Evolutionary conservation across 2,888 invertebrate species (phyloP).

Genomic region (Prenolepis imparis): DNA sequence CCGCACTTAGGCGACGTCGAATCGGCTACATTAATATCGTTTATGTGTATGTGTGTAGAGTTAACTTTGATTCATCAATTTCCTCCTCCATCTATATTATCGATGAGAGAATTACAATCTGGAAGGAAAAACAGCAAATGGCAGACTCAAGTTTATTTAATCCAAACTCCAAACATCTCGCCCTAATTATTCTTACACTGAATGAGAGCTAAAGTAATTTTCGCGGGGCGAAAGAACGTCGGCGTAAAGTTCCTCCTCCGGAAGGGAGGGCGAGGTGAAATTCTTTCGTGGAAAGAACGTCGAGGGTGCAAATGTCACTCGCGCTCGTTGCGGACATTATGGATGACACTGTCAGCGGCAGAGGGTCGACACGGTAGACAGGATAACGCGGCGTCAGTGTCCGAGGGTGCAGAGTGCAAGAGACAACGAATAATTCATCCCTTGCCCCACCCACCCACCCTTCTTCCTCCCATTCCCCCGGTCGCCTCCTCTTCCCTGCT

Average conservation of each 20-base stretch:
- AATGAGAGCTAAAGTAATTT: neutral
- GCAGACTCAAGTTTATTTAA: neutral
- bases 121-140: neutral
- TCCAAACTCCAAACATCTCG: neutral
- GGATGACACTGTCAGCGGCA: conserved; percentile 83
- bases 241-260: conserved; percentile 17
- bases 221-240: neutral
- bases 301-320: conserved; percentile 56
- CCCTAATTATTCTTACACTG: conserved; percentile 7
- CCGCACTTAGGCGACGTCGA: neutral
- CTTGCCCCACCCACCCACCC: conserved; percentile 50
- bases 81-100: neutral
- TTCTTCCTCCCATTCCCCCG: conserved; percentile 53
- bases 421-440: conserved; percentile 85
- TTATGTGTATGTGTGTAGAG: neutral
- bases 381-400: conserved; percentile 77
- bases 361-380: conserved; percentile 72
- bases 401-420: conserved; percentile 80
- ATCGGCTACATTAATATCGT: neutral
- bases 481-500: conserved; percentile 11
- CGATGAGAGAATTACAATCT: neutral
- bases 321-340: conserved; percentile 76
- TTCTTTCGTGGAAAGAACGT: conserved; percentile 41
- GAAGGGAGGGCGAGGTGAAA: conserved; percentile 1
- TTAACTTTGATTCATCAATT: neutral